These are phyloP conservation scores for Andrena cerasifolii DNA, from an alignment of 1,140 invertebrate genomes.

Conservation along the genomic window DNA sequence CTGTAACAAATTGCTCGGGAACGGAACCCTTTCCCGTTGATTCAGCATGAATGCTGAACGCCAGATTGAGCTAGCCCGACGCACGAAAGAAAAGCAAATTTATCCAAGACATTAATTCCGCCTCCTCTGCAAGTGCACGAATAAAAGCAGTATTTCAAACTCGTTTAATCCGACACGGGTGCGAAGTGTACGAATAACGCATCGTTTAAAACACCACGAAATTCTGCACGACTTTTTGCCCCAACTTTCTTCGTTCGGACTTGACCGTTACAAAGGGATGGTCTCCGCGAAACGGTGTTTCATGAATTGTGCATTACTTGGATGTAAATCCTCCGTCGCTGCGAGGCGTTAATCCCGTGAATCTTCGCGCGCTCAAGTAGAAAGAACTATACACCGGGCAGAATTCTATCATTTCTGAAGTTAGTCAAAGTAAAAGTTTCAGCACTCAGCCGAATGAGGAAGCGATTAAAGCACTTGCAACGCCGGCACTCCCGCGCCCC, in stretches of 20 bases:
- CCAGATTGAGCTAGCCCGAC: constrained; percentile 12
- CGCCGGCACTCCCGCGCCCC: background rate
- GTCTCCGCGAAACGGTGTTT: no score
- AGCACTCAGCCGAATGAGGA: background rate
- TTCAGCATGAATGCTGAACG: background rate
- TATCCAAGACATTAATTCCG: background rate
- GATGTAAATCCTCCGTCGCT: no score
- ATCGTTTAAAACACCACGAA: background rate
- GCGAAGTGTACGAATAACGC: background rate
- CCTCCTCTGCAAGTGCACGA: background rate
- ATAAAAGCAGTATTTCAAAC: background rate
- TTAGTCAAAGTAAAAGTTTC: constrained; percentile 6
- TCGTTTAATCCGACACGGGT: background rate
- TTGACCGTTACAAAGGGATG: no score
- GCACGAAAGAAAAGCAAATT: constrained; percentile 6
- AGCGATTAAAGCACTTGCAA: constrained; percentile 28
- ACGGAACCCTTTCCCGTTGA: background rate
- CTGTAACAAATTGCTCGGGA: background rate
- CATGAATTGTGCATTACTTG: no score
- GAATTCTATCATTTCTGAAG: background rate
- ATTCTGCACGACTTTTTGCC: no score
- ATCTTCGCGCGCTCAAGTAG: background rate
- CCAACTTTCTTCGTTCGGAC: no score
- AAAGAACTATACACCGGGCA: background rate
- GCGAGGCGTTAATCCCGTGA: background rate